These are phyloP conservation scores for Sylvia borin DNA, from an alignment of 2,797 vertebrate genomes.

Conservation along the genomic window DNA sequence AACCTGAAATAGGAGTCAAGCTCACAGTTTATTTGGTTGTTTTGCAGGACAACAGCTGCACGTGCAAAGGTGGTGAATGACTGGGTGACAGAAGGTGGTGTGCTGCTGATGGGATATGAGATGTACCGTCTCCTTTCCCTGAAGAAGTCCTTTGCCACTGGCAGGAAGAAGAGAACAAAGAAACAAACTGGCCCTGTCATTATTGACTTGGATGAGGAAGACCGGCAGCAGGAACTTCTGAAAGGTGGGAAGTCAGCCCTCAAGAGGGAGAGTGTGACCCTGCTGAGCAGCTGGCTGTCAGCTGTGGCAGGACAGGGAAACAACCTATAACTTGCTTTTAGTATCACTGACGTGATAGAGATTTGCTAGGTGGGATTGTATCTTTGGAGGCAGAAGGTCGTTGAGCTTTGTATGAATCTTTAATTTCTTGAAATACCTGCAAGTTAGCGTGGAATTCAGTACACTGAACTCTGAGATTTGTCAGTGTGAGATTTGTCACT, in stretches of 20 bases:
- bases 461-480: background rate
- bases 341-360: background rate
- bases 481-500: background rate
- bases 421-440: background rate
- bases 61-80: conserved; percentile 95
- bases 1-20: background rate
- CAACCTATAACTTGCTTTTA: background rate
- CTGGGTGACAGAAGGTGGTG: conserved; percentile 93
- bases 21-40: background rate
- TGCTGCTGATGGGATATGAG: conserved; percentile 98
- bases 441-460: background rate
- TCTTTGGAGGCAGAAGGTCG: background rate
- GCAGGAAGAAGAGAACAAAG: conserved; percentile 96
- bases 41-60: conserved; percentile 87
- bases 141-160: conserved; percentile 95
- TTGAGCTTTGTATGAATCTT: background rate
- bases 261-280: background rate
- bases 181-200: conserved; percentile 94
- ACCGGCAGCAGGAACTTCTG: conserved; percentile 95
- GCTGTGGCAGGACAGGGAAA: background rate
- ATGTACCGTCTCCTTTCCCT: conserved; percentile 98
- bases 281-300: background rate
- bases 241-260: conserved; percentile 81
- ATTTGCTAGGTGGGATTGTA: background rate
- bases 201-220: conserved; percentile 98